Evolutionary conservation across 2,113 vertebrate genomes (phyloP).

Genomic region (Dasyprocta punctata): DNA sequence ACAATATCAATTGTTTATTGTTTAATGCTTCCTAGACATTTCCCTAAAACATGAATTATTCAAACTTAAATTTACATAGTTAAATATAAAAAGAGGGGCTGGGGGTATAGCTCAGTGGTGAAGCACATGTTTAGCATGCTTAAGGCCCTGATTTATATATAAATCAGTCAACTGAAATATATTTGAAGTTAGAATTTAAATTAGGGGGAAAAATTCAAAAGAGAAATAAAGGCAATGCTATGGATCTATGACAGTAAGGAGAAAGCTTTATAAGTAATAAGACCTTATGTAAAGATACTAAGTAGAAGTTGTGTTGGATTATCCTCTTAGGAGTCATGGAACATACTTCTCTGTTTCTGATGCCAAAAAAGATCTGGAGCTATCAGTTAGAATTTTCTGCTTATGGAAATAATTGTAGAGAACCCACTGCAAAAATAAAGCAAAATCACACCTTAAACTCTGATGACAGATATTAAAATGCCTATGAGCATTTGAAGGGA

Average conservation of each 20-base stretch:
- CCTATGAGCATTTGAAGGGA: constrained; percentile 25
- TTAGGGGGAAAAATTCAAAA: neutral
- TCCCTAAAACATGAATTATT: neutral
- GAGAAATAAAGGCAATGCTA: neutral
- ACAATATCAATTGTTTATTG: neutral
- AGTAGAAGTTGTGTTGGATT: neutral
- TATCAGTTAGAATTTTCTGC: constrained; percentile 46
- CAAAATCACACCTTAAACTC: constrained; percentile 49
- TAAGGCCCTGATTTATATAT: neutral
- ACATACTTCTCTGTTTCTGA: neutral
- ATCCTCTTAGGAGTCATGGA: neutral
- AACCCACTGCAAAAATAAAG: constrained; percentile 44
- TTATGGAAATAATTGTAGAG: neutral
- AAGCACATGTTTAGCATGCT: neutral
- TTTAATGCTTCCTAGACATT: constrained; percentile 35
- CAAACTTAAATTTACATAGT: constrained; percentile 15
- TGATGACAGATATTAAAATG: constrained; percentile 62
- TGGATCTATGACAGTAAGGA: neutral
- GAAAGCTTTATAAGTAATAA: neutral
- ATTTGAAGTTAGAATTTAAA: constrained; percentile 42
- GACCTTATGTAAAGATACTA: neutral
- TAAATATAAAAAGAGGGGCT: neutral
- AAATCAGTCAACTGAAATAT: neutral
- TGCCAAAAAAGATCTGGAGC: constrained; percentile 22
- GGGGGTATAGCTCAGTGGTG: neutral